Percentiles rank a stretch among this genome's conserved stretches.
Conservation (phyloP, 2,113 vertebrate genomes). For the Cyprinodon variegatus region DNA sequence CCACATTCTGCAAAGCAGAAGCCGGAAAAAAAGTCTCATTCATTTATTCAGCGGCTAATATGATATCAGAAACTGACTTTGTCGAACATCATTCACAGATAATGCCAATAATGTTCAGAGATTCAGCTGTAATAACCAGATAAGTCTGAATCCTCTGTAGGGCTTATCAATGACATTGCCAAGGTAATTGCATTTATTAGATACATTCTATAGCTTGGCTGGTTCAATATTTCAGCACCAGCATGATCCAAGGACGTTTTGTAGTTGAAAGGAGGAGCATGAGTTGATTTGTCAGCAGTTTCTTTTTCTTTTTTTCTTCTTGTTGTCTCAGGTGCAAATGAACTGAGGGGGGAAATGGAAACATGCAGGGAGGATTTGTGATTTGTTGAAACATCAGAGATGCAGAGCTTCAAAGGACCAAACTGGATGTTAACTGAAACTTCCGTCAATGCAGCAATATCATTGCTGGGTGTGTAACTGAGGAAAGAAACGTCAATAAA, state of each 20-base stretch:
- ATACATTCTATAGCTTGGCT: constrained; percentile 37
- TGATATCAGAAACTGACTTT: constrained; percentile 46
- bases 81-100: constrained; percentile 58
- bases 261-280: constrained; percentile 39
- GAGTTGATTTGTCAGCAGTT: constrained; percentile 20
- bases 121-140: constrained; percentile 52
- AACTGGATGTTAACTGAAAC: constrained; percentile 32
- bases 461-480: constrained; percentile 5
- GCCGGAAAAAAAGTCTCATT: constrained; percentile 12
- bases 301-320: background rate
- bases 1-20: background rate
- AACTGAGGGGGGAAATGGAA: constrained; percentile 25
- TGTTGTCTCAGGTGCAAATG: constrained; percentile 31
- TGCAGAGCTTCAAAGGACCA: constrained; percentile 29
- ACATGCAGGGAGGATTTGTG: constrained; percentile 22
- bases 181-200: constrained; percentile 50
- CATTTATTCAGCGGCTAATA: constrained; percentile 30
- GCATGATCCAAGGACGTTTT: constrained; percentile 50
- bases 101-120: constrained; percentile 48
- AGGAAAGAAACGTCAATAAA: constrained; percentile 28
- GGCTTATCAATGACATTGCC: constrained; percentile 57
- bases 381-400: constrained; percentile 21
- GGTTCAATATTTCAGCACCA: constrained; percentile 44
- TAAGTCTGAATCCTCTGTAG: constrained; percentile 41
- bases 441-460: constrained; percentile 11